Evolutionary conservation across 2,888 invertebrate species (phyloP), one percentile per base, ranked within the genome.

Genomic region (Parthenolecanium corni): DNA sequence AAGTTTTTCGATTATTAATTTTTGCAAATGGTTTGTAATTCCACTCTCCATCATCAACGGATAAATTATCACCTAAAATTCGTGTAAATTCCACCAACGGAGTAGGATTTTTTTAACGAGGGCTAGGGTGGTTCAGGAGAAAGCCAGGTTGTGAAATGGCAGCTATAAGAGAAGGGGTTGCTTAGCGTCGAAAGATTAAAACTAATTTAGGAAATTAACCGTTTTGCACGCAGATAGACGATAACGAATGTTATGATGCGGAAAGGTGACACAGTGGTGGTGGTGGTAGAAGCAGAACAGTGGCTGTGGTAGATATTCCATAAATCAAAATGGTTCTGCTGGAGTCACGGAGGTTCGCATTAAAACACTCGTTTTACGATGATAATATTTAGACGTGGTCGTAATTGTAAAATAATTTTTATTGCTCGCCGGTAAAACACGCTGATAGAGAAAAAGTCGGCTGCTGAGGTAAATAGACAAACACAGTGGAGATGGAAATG

Each of bases 341-440:
- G 49, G 14, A 23, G 21, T 11, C 14, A 21, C 14, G 49, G 20
- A 20, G 14, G 23, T 20, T 21, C 23, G 14, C 20, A 18, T 18
- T 18, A 44, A 18, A 23, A 49, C 12, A 21, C 21, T 20, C 49
- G 21, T 21, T 14, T 14, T 49, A 21, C 21, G 18, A 20, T 23
- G 49, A 49, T 49, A 49, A 49, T 49, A 49, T 49, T 49, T 49
- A 49, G 52, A 36, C 52, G 52, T 12, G 52, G 36, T 31, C 49
- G 20, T 61, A 61, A 61, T 61, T 61, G 47, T 49, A 49, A 61
- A 61, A 61, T 61, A 61, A 61, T 61, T 61, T 61, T 51, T 61
- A 61, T 61, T 51, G 31, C 31, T 31, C 31, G 4, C 31, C 31
- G 31, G 31, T 31, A 31, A 31, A 31, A 31, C 31, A 31, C 31